Evolutionary conservation across 1,140 invertebrate genomes (phyloP).

Genomic region (Drosophila orosa): DNA sequence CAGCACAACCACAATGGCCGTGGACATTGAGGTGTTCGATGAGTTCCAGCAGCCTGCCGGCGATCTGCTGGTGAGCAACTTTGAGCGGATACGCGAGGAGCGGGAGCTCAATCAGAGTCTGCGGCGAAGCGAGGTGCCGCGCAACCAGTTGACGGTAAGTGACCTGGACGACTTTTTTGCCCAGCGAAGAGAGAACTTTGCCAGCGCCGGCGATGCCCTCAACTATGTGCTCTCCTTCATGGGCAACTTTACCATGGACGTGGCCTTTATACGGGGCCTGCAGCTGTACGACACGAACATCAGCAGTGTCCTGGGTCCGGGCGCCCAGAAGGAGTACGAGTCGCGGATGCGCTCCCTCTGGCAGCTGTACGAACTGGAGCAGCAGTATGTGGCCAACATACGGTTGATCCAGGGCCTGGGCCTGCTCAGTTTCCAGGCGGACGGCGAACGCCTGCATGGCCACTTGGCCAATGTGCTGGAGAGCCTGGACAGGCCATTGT

Average conservation of each 20-base stretch:
- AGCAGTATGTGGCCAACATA: conserved; percentile 63
- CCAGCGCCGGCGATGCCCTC: conserved; percentile 40
- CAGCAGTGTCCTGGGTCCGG: conserved; percentile 51
- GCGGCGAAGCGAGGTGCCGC: conserved; percentile 21
- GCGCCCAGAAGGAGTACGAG: conserved; percentile 74
- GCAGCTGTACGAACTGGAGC: conserved; percentile 72
- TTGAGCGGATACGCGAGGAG: conserved; percentile 73
- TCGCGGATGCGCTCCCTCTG: conserved; percentile 67
- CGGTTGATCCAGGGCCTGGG: conserved; percentile 47
- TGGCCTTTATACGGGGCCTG: conserved; percentile 71
- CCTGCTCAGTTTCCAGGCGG: conserved; percentile 48
- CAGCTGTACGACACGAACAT: conserved; percentile 68
- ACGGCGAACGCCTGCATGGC: conserved; percentile 33
- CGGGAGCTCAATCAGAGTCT: conserved; percentile 57
- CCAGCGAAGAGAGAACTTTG: conserved; percentile 52
- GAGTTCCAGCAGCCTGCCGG: conserved; percentile 73
- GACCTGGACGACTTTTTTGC: conserved; percentile 74
- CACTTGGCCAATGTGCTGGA: conserved; percentile 51
- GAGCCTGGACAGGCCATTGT: conserved; percentile 27
- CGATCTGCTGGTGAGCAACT: conserved; percentile 66
- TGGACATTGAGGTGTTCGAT: conserved; percentile 79
- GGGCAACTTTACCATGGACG: conserved; percentile 74
- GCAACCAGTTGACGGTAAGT: conserved; percentile 73
- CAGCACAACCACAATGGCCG: conserved; percentile 47
- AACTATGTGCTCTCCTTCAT: conserved; percentile 67